Base-by-base conservation (phyloP, 2,113 vertebrate genomes). In the Lophius piscatorius region DNA sequence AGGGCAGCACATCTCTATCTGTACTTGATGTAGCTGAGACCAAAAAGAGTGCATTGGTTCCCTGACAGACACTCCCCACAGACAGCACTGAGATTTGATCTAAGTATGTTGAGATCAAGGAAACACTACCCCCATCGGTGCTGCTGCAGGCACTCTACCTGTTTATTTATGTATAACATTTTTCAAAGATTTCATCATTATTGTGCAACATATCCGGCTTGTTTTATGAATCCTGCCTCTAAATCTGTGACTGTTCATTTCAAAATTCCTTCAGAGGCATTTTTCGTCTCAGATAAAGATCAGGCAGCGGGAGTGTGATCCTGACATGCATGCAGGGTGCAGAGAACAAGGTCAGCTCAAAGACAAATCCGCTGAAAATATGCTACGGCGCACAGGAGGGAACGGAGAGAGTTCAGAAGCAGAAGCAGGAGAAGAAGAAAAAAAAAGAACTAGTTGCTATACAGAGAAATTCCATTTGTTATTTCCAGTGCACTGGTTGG, bases 1-100 rank as follows among this genome's bases (percentile, higher is more conserved):
- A 89, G 82, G 87, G 35, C 83, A 86, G 79, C 82, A 86, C 34
- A 77, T 69, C 72, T 45, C 70, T 61, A 45, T 39, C 34, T 39
- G 12, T 6, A 1, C 40, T 14, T 14, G 12, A 18, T 26, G 6
- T 5, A 1, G 23, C 1, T 0, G 7, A 56, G 21, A 69, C 11
- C 44, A 54, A 7, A 51, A 23, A 17, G 14, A 66, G 24, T 12
- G 26, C 33, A 34, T 7, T 45, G 50, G 50, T 22, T 47, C n/a
- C n/a, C n/a, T 33, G 24, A 9, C 9, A 5, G 6, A 24, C 23
- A 17, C 52, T 59, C 55, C 63, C 66, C 44, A 45, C 38, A 21
- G 35, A 58, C 38, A 26, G 34, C 24, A 33, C 11, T 31, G 3
- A 40, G 40, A 66, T 84, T 59, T 70, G 36, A 71, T 58, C 36